Conservation (phyloP, 2,888 invertebrate genomes). For the Drosophila imparisetae region DNA sequence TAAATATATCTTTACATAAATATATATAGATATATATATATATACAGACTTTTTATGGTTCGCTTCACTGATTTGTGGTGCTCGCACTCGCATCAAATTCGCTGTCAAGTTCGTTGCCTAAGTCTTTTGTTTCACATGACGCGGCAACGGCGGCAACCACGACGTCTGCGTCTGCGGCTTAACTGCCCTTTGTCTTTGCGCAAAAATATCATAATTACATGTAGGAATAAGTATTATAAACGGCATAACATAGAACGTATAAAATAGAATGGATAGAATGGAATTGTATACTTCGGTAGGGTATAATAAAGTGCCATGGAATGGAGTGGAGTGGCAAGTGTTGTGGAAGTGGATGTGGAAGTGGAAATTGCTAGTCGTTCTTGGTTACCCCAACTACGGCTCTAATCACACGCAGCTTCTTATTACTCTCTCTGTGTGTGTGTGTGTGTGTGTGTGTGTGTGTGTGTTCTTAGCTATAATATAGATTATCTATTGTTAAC, state of each 20-base stretch:
- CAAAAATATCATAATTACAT: slow-evolving; percentile 66
- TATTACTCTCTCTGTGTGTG: background rate
- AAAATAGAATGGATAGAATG: slow-evolving; percentile 36
- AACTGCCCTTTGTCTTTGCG: slow-evolving; percentile 72
- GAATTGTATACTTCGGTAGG: slow-evolving; percentile 17
- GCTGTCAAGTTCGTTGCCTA: slow-evolving; percentile 55
- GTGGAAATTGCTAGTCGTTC: slow-evolving; percentile 57
- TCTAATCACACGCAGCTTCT: slow-evolving; percentile 49
- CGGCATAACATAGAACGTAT: slow-evolving; percentile 36
- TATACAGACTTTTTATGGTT: background rate
- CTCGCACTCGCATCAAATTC: slow-evolving; percentile 19
- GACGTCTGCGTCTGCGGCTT: slow-evolving; percentile 30
- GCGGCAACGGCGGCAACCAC: slow-evolving; percentile 4
- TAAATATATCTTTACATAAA: background rate
- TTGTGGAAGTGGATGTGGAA: slow-evolving; percentile 58
- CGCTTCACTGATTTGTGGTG: slow-evolving; percentile 43
- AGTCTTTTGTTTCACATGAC: slow-evolving; percentile 67
- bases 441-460: background rate
- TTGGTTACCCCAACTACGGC: slow-evolving; percentile 31
- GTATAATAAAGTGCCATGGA: slow-evolving; percentile 4
- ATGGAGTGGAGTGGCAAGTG: slow-evolving; percentile 30
- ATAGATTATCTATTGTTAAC: slow-evolving; percentile 8
- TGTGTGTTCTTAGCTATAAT: slow-evolving; percentile 7
- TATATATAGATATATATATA: background rate
- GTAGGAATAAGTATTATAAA: slow-evolving; percentile 57